Evolutionary conservation across 2,888 invertebrate genomes (phyloP).

Genomic region (Melanophora roralis): DNA sequence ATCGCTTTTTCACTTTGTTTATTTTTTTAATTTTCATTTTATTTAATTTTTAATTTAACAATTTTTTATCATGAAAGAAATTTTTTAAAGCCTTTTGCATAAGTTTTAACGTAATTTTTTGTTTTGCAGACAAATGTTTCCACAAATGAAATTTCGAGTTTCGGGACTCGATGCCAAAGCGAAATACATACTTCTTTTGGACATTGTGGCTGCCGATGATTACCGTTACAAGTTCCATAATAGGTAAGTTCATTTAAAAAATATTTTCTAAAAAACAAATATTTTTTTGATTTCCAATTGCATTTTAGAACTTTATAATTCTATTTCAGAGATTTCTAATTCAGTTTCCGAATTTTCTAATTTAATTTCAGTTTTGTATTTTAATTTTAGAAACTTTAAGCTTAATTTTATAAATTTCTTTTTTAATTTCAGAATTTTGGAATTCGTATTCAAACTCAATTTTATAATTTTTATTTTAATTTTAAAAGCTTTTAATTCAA

Average conservation of each 20-base stretch:
- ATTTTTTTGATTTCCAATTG: too few relatives aligned
- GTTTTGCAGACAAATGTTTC: conserved; percentile 98
- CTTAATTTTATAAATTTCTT: too few relatives aligned
- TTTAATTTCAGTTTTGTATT: too few relatives aligned
- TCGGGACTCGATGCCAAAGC: conserved; percentile 98
- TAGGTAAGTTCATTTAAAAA: conserved; percentile 84
- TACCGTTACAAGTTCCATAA: conserved; percentile 98
- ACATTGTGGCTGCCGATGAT: conserved; percentile 99
- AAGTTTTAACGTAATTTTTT: neutral
- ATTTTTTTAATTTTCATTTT: conserved; percentile 18
- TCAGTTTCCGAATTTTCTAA: too few relatives aligned
- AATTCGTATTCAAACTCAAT: too few relatives aligned
- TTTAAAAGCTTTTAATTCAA: too few relatives aligned
- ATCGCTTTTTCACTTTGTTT: conserved; percentile 11
- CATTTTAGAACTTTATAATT: too few relatives aligned
- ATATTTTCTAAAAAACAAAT: too few relatives aligned
- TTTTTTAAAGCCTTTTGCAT: neutral
- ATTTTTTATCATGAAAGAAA: conserved; percentile 33
- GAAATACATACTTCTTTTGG: conserved; percentile 99
- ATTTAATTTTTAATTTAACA: conserved; percentile 54
- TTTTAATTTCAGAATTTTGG: too few relatives aligned
- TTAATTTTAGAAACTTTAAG: too few relatives aligned
- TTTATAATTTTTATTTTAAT: too few relatives aligned
- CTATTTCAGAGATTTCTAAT: too few relatives aligned
- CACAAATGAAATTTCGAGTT: conserved; percentile 99